A percentile compares a stretch with the other conserved stretches of the same genome.
Conservation (phyloP, 35 echinoderm and acorn worm species). For the Nesometra sesokonis region DNA sequence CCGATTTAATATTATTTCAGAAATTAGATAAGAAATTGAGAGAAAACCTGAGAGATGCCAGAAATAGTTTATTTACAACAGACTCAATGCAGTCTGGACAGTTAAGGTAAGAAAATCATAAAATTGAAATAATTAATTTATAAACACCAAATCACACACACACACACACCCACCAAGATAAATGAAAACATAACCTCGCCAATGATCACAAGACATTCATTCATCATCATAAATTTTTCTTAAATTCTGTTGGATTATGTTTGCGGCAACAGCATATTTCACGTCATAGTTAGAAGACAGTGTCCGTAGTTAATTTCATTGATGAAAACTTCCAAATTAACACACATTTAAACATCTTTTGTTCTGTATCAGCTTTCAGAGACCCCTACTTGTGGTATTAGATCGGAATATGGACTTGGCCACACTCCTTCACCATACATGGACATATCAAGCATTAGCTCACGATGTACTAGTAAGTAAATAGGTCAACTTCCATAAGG, state of each 20-base stretch:
- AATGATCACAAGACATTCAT: too few species aligned
- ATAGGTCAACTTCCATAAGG: too few species aligned
- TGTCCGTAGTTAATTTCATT: too few species aligned
- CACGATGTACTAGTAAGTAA: constrained; percentile 88
- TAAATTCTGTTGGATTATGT: too few species aligned
- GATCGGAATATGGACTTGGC: constrained; percentile 76
- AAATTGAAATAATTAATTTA: too few species aligned
- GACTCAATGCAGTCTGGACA: constrained; percentile 90
- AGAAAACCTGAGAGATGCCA: constrained; percentile 90
- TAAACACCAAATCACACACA: too few species aligned
- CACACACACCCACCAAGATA: too few species aligned
- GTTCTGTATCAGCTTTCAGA: constrained; percentile 61
- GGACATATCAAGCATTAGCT: constrained; percentile 88
- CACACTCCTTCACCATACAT: constrained; percentile 85
- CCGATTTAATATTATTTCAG: constrained; percentile 11
- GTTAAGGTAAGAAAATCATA: constrained; percentile 68
- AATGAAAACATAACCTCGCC: too few species aligned
- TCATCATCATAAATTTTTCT: too few species aligned
- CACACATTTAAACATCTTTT: not conserved
- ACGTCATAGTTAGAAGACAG: too few species aligned
- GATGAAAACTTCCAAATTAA: too few species aligned
- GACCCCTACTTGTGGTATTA: constrained; percentile 67
- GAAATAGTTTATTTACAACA: constrained; percentile 89
- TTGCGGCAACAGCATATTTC: too few species aligned
- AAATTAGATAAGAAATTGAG: constrained; percentile 97